Base-by-base conservation (phyloP, 2,797 vertebrate species). In the Micrastur ruficollis region DNA sequence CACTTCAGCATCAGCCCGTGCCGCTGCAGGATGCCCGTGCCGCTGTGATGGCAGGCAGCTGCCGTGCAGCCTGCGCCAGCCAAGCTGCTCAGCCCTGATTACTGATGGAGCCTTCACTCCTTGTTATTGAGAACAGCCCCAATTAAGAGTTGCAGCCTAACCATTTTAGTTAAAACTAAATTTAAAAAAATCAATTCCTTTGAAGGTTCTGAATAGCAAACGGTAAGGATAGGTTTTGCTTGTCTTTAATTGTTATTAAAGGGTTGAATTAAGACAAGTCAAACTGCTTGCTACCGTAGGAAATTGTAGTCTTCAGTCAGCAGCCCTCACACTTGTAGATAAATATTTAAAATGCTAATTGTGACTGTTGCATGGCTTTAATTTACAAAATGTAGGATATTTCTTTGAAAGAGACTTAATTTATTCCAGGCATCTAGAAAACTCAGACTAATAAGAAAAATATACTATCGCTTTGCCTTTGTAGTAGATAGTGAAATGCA, bases 321-420 rank as follows among this genome's bases (percentile, higher is more conserved):
- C 38, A 27, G 32, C 9, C 84, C 81, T 73, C 74, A 31, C 55
- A 9, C 40, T 56, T 44, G 67, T 31, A 52, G 83, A 56, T 10
- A 70, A 56, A 62, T 42, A 72, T 50, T 78, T 50, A n/a, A 81
- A 91, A 72, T 47, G 29, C 59, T 85, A 88, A 74, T 53, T 74
- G 27, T 86, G 67, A 38, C 17, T 47, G 40, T 25, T 82, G 9
- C 15, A 8, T 22, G 34, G 29, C 34, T 61, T 90, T 93, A 73
- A 92, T 95, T 95, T 81, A 93, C 49, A 70, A 89, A 86, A 72
- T 38, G 67, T 93, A 86, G 86, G 56, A 66, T 42, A 44, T 89
- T 79, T 87, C 38, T 56, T 91, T 78, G 81, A 86, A 93, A 94
- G 83, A 90, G 50, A 89, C 56, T 8, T 55, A 67, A 61, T 93